Conservation (phyloP, 2,888 invertebrate species). For the Sialis fuliginosa region DNA sequence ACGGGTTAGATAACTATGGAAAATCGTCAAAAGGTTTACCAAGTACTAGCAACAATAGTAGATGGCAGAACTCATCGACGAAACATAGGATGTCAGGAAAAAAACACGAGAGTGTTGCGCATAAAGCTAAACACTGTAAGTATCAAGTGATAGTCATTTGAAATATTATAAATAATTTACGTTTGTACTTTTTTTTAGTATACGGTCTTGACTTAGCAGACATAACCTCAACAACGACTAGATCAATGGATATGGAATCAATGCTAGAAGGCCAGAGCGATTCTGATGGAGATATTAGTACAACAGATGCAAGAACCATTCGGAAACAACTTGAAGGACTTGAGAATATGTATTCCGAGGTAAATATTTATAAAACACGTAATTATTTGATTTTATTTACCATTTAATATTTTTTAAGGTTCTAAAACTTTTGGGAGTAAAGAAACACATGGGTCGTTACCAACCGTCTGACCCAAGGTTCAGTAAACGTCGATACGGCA, state of each 20-base stretch:
- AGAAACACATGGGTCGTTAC: slow-evolving; percentile 26
- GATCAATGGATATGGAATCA: slow-evolving; percentile 59
- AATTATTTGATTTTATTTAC: not conserved
- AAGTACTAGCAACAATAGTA: slow-evolving; percentile 16
- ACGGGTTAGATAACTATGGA: slow-evolving; percentile 29
- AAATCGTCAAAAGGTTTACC: slow-evolving; percentile 21
- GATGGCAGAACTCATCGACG: slow-evolving; percentile 22
- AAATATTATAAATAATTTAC: slow-evolving; percentile 1
- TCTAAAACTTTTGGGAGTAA: slow-evolving; percentile 40
- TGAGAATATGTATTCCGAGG: slow-evolving; percentile 78
- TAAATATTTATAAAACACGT: slow-evolving; percentile 17
- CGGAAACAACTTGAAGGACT: slow-evolving; percentile 64
- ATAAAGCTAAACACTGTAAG: slow-evolving; percentile 41
- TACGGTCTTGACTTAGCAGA: slow-evolving; percentile 58
- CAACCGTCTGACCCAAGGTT: slow-evolving; percentile 37
- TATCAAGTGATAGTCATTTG: slow-evolving; percentile 6
- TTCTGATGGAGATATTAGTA: slow-evolving; percentile 59
- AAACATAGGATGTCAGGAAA: slow-evolving; percentile 32
- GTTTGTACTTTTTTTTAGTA: slow-evolving; percentile 26
- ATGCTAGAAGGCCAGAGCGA: slow-evolving; percentile 48
- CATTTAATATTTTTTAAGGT: slow-evolving; percentile 23
- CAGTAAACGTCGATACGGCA: slow-evolving; percentile 47
- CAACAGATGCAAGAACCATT: slow-evolving; percentile 60
- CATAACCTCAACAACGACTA: slow-evolving; percentile 61
- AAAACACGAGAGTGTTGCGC: slow-evolving; percentile 30